A percentile compares a stretch with the other conserved stretches of the same genome.
Evolutionary conservation across 2,888 invertebrate species (phyloP).

Genomic region (Cinara cedri): DNA sequence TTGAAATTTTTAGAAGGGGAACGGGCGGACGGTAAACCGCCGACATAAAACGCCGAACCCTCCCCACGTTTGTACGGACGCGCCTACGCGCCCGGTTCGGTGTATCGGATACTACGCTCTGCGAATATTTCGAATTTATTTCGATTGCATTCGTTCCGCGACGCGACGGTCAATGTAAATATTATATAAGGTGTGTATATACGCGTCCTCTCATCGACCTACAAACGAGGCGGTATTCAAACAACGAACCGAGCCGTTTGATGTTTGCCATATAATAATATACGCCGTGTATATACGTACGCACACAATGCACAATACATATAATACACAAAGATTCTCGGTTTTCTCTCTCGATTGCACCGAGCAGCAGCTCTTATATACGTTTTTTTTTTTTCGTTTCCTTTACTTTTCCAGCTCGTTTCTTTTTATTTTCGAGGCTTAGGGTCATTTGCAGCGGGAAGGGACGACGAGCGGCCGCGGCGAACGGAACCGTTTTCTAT

Average conservation of each 20-base stretch:
- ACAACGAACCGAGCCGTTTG: background rate
- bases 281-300: background rate
- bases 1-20: too few relatives aligned
- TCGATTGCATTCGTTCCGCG: background rate
- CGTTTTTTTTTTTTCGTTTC: background rate
- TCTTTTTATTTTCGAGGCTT: conserved; percentile 6
- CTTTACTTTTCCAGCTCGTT: background rate
- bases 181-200: background rate
- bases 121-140: background rate
- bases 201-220: background rate
- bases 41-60: too few relatives aligned
- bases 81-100: too few relatives aligned
- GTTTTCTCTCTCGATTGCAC: background rate
- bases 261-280: background rate
- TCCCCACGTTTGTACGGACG: too few relatives aligned
- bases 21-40: too few relatives aligned
- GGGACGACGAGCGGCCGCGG: background rate
- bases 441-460: background rate
- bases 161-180: background rate
- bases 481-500: background rate
- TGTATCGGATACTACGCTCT: too few relatives aligned
- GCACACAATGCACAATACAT: background rate
- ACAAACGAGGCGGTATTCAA: background rate
- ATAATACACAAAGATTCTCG: background rate
- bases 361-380: background rate